A percentile compares a stretch with the other conserved stretches of the same genome.
These are phyloP conservation scores for Sus scrofa DNA, from an alignment of 2,113 vertebrate species.

Conservation along the genomic window T2T-Sscrofa CM000820.6:59122501-59123000, in stretches of 20 bases:
- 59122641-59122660: neutral
- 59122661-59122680: neutral
- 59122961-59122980: constrained; percentile 86
- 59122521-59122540: neutral
- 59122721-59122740: neutral
- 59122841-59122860: neutral
- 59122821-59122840: neutral
- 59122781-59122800: constrained; percentile 49
- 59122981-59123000: constrained; percentile 84
- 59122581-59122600: neutral
- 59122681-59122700: constrained; percentile 1
- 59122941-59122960: constrained; percentile 84
- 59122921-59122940: constrained; percentile 89
- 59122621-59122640: constrained; percentile 47
- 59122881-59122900: constrained; percentile 80
- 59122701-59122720: neutral
- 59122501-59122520: neutral
- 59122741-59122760: neutral
- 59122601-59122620: neutral
- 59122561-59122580: neutral
- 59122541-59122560: neutral
- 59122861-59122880: constrained; percentile 70
- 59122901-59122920: constrained; percentile 87
- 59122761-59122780: constrained; percentile 43
- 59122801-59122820: constrained; percentile 3